phyloP scores from a whole-genome alignment of 2,888 invertebrate genomes.

The Spilarctia lutea region DNA sequence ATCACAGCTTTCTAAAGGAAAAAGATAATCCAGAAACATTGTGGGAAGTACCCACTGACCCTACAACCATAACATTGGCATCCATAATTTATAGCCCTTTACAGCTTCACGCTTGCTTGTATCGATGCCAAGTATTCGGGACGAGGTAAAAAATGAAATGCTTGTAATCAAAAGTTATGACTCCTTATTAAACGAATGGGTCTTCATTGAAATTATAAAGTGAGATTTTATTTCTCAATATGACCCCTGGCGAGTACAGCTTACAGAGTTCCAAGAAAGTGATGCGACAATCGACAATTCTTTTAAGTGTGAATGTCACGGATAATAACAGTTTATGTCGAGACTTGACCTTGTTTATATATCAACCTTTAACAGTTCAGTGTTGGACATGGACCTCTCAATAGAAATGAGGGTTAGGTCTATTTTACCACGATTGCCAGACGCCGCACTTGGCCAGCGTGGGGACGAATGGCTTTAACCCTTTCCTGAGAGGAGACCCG shows the following conservation, averaged over 20 bases:
- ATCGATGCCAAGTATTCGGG: constrained; percentile 28
- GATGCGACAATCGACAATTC: background rate
- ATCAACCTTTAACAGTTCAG: too few relatives aligned
- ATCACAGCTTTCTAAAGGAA: background rate
- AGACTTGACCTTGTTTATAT: background rate
- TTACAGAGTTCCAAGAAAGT: background rate
- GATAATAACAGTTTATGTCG: background rate
- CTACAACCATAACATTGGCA: constrained; percentile 39
- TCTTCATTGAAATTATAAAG: background rate
- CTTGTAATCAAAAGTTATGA: constrained; percentile 15
- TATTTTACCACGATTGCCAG: too few relatives aligned
- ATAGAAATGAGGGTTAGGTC: too few relatives aligned
- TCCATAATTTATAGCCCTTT: constrained; percentile 42
- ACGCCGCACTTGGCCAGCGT: too few relatives aligned
- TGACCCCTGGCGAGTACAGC: background rate
- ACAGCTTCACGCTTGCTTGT: constrained; percentile 15
- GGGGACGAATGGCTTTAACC: too few relatives aligned
- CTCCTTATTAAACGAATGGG: background rate
- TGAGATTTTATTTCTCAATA: background rate
- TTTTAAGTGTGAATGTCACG: background rate
- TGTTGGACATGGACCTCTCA: background rate
- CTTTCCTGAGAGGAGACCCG: too few relatives aligned
- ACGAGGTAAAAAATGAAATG: constrained; percentile 31
- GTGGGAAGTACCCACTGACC: constrained; percentile 32
- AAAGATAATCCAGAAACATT: background rate